Conservation (phyloP, 2,113 vertebrate species). For the Heloderma charlesbogerti region DNA sequence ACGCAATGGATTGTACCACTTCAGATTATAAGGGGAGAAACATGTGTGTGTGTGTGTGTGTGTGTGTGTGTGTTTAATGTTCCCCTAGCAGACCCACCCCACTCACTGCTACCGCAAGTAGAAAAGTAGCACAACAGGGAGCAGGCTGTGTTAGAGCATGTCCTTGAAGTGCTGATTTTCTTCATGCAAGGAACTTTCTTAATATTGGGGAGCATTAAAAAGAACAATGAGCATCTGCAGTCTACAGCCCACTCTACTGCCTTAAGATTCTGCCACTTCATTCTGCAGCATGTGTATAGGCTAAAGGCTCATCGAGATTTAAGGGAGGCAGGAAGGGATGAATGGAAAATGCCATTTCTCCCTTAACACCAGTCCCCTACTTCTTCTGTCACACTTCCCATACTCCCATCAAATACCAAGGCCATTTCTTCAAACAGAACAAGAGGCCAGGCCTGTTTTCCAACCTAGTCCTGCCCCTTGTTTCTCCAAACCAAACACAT, state of each 20-base stretch:
- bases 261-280: background rate
- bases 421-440: background rate
- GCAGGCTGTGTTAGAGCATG: background rate
- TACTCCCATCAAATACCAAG: background rate
- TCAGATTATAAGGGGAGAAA: background rate
- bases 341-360: background rate
- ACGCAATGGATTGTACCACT: background rate
- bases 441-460: background rate
- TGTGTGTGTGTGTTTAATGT: background rate
- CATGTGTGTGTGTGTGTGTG: too few species aligned
- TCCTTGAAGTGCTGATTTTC: background rate
- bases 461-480: background rate
- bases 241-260: background rate
- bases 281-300: background rate
- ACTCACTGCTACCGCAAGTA: too few species aligned
- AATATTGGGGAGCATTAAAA: background rate
- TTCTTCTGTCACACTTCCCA: background rate
- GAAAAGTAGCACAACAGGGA: background rate
- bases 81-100: background rate
- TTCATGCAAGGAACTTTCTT: background rate
- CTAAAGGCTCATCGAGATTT: background rate
- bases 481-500: background rate
- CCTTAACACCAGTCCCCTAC: too few species aligned
- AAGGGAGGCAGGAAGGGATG: background rate
- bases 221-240: background rate